These are phyloP conservation scores for Drosophila parthenogenetica DNA, from an alignment of 2,888 invertebrate species.

Conservation along the genomic window DNA sequence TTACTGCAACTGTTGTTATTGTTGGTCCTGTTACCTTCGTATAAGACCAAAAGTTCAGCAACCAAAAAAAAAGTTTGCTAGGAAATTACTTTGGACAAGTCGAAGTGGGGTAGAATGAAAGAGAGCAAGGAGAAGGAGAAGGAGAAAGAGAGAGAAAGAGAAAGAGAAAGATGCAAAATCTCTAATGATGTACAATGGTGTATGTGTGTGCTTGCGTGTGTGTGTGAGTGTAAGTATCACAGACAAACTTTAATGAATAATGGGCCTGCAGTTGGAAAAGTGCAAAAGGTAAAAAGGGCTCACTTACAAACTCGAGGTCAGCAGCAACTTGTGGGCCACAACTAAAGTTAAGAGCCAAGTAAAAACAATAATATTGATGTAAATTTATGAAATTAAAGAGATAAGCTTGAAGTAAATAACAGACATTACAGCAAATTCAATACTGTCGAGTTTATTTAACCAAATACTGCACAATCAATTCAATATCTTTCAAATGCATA, in stretches of 20 bases:
- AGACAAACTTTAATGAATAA: slow-evolving; percentile 64
- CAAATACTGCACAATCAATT: neutral
- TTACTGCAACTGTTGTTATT: slow-evolving; percentile 13
- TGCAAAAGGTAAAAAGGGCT: neutral
- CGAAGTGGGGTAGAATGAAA: neutral
- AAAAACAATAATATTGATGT: slow-evolving; percentile 1
- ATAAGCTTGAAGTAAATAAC: neutral
- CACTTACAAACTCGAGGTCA: slow-evolving; percentile 6
- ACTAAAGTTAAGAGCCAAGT: slow-evolving; percentile 2
- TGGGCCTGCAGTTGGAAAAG: slow-evolving; percentile 23
- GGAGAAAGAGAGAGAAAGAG: neutral
- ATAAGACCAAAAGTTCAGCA: slow-evolving; percentile 56
- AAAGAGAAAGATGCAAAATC: neutral
- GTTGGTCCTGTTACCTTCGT: slow-evolving; percentile 21
- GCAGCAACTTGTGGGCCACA: slow-evolving; percentile 12
- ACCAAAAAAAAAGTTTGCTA: slow-evolving; percentile 66
- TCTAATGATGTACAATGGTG: slow-evolving; percentile 38
- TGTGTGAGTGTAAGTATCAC: slow-evolving; percentile 18
- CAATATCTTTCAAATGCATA: neutral
- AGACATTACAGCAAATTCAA: neutral
- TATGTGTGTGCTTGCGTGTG: neutral
- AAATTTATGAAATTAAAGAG: neutral
- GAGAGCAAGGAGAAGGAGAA: too few relatives aligned
- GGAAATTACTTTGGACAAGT: slow-evolving; percentile 49
- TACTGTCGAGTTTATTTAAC: neutral